These are phyloP conservation scores for Anas bernieri DNA, from an alignment of 2,797 vertebrate species.

Conservation along the genomic window DNA sequence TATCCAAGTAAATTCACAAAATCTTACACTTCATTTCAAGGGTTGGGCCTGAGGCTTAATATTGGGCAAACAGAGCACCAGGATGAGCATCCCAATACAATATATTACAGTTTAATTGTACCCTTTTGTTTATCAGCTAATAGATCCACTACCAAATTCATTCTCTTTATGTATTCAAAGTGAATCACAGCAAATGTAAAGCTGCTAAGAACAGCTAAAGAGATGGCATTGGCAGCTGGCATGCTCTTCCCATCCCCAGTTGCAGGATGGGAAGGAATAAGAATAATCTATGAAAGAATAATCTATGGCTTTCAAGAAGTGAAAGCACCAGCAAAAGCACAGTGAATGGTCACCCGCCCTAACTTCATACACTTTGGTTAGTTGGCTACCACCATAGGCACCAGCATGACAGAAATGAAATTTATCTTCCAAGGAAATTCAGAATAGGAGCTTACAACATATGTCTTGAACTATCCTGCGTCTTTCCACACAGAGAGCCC, in stretches of 20 bases:
- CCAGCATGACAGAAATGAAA: not conserved
- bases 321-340: not conserved
- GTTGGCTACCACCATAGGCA: not conserved
- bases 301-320: not conserved
- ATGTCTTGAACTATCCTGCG: not conserved
- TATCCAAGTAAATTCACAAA: not conserved
- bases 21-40: not conserved
- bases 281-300: not conserved
- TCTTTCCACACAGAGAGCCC: not conserved
- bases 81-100: not conserved
- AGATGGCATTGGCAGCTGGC: fast-evolving
- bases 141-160: not conserved
- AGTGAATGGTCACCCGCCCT: not conserved
- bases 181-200: not conserved
- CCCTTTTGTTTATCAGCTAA: not conserved
- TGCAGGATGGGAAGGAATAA: not conserved
- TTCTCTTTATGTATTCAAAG: not conserved
- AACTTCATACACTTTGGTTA: not conserved
- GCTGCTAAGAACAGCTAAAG: not conserved
- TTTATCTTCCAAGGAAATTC: not conserved
- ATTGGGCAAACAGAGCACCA: not conserved
- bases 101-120: not conserved
- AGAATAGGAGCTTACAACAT: not conserved
- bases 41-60: not conserved
- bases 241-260: not conserved